Evolutionary conservation across 2,888 invertebrate species (phyloP).

Genomic region (Ichneumon xanthorius): DNA sequence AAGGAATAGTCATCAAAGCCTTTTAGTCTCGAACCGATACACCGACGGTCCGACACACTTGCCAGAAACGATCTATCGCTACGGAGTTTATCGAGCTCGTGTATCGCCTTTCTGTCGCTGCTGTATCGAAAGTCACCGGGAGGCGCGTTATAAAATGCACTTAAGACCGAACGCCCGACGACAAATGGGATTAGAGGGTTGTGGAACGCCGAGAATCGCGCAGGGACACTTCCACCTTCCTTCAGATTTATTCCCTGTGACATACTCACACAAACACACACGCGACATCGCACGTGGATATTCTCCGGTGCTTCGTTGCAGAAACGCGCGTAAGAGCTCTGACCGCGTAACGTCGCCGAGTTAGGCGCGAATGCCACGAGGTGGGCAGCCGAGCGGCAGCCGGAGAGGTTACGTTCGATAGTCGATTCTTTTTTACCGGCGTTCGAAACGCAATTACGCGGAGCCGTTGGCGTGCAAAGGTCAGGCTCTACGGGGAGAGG

Average conservation of each 20-base stretch:
- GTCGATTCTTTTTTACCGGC: constrained; percentile 64
- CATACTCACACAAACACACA: background rate
- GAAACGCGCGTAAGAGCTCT: constrained; percentile 31
- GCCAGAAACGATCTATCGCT: background rate
- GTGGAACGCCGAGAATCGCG: constrained; percentile 11
- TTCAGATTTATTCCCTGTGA: background rate
- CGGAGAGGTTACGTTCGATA: constrained; percentile 23
- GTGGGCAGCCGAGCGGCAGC: background rate
- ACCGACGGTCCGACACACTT: background rate
- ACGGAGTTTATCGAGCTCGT: background rate
- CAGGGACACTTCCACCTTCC: background rate
- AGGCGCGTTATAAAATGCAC: constrained; percentile 32
- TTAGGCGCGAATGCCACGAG: constrained; percentile 2
- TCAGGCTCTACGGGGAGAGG: constrained; percentile 56
- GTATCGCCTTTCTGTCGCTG: background rate
- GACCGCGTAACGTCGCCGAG: constrained; percentile 20
- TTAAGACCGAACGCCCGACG: constrained; percentile 28
- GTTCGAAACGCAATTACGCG: constrained; percentile 66
- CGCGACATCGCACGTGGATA: background rate
- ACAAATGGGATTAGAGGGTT: constrained; percentile 41
- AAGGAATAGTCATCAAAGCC: no score
- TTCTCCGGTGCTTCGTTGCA: background rate
- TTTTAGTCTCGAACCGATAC: no score
- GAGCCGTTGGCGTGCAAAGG: constrained; percentile 55
- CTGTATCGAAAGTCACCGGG: background rate